A percentile compares a stretch with the other conserved stretches of the same genome.
Conservation (phyloP, 2,888 invertebrate genomes). For the Perizoma affinitatum region DNA sequence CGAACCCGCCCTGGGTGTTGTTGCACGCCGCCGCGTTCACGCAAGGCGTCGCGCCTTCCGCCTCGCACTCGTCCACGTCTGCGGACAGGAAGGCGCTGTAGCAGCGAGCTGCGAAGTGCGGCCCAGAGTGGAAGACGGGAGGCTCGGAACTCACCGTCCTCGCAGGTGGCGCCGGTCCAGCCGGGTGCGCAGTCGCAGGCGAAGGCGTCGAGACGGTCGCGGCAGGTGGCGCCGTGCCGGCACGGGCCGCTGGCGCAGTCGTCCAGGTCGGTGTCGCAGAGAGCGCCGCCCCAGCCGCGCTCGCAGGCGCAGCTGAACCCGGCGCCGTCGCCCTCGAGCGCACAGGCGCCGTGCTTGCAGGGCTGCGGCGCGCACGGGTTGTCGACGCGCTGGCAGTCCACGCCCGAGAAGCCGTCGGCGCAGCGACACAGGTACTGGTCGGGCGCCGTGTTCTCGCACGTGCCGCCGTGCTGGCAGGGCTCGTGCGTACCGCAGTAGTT, state of each 20-base stretch:
- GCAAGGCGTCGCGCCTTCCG: slow-evolving; percentile 86
- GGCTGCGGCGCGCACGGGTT: slow-evolving; percentile 96
- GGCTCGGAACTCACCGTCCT: slow-evolving; percentile 81
- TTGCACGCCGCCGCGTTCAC: slow-evolving; percentile 94
- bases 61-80: slow-evolving; percentile 91
- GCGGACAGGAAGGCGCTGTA: slow-evolving; percentile 21
- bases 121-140: neutral
- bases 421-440: slow-evolving; percentile 97
- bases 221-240: slow-evolving; percentile 94
- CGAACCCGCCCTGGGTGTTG: slow-evolving; percentile 93
- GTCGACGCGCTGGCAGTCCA: slow-evolving; percentile 96
- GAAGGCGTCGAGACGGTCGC: slow-evolving; percentile 93
- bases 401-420: slow-evolving; percentile 95
- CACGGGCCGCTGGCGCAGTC: slow-evolving; percentile 96
- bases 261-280: slow-evolving; percentile 92
- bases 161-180: slow-evolving; percentile 94
- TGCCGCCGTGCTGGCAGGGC: slow-evolving; percentile 96
- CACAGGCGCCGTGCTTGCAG: slow-evolving; percentile 94
- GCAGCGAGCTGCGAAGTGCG: neutral
- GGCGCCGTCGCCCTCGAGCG: slow-evolving; percentile 78
- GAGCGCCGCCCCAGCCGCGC: slow-evolving; percentile 92
- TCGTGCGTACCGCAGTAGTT: slow-evolving; percentile 98
- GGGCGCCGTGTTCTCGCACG: slow-evolving; percentile 96
- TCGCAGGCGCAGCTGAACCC: slow-evolving; percentile 91
- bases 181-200: slow-evolving; percentile 93